Percentiles rank a stretch among this genome's conserved stretches.
Evolutionary conservation across 2,113 vertebrate genomes (phyloP).

Genomic region (Cephalopholis sonnerati): DNA sequence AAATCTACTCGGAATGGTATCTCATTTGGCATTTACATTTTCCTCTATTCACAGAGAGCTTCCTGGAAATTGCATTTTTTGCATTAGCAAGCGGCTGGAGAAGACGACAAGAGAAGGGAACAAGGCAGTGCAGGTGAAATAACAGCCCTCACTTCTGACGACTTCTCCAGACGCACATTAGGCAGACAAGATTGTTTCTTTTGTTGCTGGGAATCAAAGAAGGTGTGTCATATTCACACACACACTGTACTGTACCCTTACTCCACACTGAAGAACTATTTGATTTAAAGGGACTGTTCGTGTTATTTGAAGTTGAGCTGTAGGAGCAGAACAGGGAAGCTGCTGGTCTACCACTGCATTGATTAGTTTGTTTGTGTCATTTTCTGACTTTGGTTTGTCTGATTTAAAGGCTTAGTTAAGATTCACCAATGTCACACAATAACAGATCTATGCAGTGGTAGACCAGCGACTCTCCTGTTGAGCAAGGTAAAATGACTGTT

Average conservation of each 20-base stretch:
- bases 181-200: neutral
- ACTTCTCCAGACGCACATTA: neutral
- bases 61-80: neutral
- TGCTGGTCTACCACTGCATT: too few relatives aligned
- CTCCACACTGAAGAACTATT: neutral
- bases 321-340: too few relatives aligned
- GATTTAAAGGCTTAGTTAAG: too few relatives aligned
- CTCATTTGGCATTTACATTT: neutral
- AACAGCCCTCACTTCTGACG: neutral
- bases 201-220: slow-evolving; percentile 15
- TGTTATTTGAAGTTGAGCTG: too few relatives aligned
- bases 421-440: too few relatives aligned
- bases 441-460: too few relatives aligned
- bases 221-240: neutral
- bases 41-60: neutral
- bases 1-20: neutral
- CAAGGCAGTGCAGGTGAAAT: neutral
- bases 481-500: too few relatives aligned
- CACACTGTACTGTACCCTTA: neutral
- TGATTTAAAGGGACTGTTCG: neutral
- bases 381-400: too few relatives aligned
- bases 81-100: neutral
- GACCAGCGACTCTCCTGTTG: too few relatives aligned
- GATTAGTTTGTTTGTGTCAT: too few relatives aligned
- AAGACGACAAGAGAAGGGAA: neutral